Evolutionary conservation across 1,140 invertebrate genomes (phyloP), one percentile per base, ranked within the genome.

Genomic region (Halotydeus destructor): DNA sequence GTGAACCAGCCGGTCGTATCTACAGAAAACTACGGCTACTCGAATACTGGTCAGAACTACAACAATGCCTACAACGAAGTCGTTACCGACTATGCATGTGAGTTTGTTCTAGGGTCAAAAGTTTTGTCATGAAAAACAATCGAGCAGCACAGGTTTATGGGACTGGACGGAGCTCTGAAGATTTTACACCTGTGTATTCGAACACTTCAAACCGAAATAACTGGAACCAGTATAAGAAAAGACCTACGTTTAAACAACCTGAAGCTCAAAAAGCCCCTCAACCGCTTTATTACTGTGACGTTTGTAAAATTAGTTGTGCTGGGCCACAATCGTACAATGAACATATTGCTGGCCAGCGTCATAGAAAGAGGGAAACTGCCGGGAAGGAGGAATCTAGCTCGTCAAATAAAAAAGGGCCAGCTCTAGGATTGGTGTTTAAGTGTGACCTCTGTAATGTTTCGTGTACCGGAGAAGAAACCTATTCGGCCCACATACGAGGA

Each of bases 261-360:
- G 38, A 43, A 38, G 38, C 41, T 18, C 38, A 44, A 18, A 38
- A 38, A 21, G n/a, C 42, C 0, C 23, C 34, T 19, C 28, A 41
- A 23, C 31, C 37, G 3, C 43, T n/a, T n/a, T n/a, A n/a, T 60
- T 91, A 89, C 59, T 91, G 84, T 58, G 84, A 93, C 60, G 82
- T 94, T 3, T 97, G 91, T 62, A 93, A 94, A 57, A 96, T 97
- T 54, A 93, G 84, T 48, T 96, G 86, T 65, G 86, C 84, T 50
- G 86, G 86, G 1, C 82, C 83, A 2, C 81, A 82, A 69, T 93
- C 89, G 0, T 97, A 94, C 60, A 72, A 85, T 41, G 91, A 96
- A 59, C 91, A 97, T 69, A 64, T 97, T 47, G 88, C 93, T 59
- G 91, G 91, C 0, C 86, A 94, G 61, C 91, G 93, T 57, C 91